Base-by-base conservation (phyloP, 53 echinoderm and acorn worm genomes). In the Holothuria scabra region DNA sequence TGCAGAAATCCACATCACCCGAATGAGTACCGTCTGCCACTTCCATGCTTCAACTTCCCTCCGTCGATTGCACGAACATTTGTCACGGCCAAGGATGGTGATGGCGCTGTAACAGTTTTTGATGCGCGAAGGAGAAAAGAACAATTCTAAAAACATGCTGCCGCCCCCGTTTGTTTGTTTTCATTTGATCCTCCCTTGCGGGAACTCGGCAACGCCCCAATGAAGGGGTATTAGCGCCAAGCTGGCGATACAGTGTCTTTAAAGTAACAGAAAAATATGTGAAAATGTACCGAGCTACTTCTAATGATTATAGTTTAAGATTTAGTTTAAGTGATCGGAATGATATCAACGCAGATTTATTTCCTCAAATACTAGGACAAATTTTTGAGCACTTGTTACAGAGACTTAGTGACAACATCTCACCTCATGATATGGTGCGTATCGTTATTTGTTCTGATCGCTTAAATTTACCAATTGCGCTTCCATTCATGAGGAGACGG, bases 241-340 rank as follows among this genome's bases (percentile, higher is more conserved):
- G n/a, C n/a, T n/a, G n/a, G n/a, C n/a, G n/a, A n/a, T 62, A 85
- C 65, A 22, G 19, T 23, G 62, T 85, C 11, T 55, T 12, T 6
- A 35, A 13, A 38, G 64, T 74, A 26, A 74, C 38, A 11, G 41
- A 58, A 24, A 85, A 44, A 44, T 60, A 74, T 62, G 28, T 74
- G 41, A 85, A 59, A 46, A 85, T 76, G 30, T 85, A 71, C n/a
- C 71, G 74, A 48, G 85, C 63, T 18, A 85, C 20, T 12, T 23
- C 20, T 1, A 60, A 30, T 12, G 85, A 44, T 85, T 65, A 68
- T 24, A 56, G 20, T 8, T 10, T 24, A 29, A 8, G 8, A 37
- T 13, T 84, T 67, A 12, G 3, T 34, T 12, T 52, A 52, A 52
- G 52, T 52, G 52, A 52, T 52, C 69, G 68, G 38, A 70, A 58